These are phyloP conservation scores for Drosophila anomalipes DNA, from an alignment of 2,888 invertebrate genomes.

Conservation along the genomic window DNA sequence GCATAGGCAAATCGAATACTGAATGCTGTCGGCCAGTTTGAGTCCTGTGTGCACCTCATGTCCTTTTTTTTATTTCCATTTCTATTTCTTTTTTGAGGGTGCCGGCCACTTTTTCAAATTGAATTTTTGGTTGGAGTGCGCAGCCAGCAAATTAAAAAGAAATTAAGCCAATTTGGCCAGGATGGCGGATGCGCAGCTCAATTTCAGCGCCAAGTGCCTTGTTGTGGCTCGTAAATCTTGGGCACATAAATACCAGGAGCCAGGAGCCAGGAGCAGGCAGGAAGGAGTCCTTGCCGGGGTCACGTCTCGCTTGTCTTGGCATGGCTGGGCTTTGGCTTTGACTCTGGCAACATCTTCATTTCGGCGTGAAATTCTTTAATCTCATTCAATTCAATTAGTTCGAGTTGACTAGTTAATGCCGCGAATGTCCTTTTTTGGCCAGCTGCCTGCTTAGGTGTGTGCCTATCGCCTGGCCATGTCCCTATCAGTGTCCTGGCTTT, in stretches of 20 bases:
- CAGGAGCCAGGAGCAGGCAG: constrained; percentile 33
- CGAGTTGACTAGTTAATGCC: constrained; percentile 83
- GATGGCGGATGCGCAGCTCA: constrained; percentile 61
- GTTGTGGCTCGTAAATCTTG: constrained; percentile 82
- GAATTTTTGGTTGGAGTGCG: constrained; percentile 65
- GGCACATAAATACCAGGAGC: constrained; percentile 78
- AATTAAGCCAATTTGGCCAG: constrained; percentile 84
- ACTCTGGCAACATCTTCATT: constrained; percentile 64
- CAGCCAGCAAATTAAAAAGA: constrained; percentile 84
- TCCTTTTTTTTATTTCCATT: neutral
- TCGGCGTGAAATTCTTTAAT: constrained; percentile 84
- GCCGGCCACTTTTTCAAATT: constrained; percentile 78
- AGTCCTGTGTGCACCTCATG: constrained; percentile 61
- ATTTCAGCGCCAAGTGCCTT: constrained; percentile 71
- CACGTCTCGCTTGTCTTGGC: constrained; percentile 49
- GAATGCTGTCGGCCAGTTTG: constrained; percentile 19
- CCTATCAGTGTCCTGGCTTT: constrained; percentile 3
- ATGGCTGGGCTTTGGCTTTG: constrained; percentile 39
- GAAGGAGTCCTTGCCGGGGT: constrained; percentile 16
- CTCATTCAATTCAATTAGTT: constrained; percentile 85
- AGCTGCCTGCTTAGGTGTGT: constrained; percentile 57
- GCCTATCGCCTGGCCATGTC: neutral
- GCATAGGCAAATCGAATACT: constrained; percentile 47
- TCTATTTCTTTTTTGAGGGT: neutral
- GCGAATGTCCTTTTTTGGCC: constrained; percentile 59